These are phyloP conservation scores for Dendroctonus valens DNA, from an alignment of 1,140 invertebrate species.

Conservation along the genomic window DNA sequence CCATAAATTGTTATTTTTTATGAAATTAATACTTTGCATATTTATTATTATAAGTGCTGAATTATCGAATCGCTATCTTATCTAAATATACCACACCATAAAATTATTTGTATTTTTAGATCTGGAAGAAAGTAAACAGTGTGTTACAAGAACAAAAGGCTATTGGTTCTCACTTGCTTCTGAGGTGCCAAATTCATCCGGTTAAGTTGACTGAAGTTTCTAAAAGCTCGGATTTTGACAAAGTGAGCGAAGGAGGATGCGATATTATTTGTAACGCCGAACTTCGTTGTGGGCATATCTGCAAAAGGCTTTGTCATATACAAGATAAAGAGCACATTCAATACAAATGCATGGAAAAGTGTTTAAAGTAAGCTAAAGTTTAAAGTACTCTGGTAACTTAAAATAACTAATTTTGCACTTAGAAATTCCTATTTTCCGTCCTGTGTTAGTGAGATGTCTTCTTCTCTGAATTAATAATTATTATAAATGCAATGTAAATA, in stretches of 20 bases:
- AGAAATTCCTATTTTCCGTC: too few relatives aligned
- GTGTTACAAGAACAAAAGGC: conserved; percentile 36
- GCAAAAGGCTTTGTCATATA: conserved; percentile 56
- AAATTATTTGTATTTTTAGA: conserved; percentile 7
- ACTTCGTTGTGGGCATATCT: conserved; percentile 57
- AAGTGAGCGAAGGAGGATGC: conserved; percentile 56
- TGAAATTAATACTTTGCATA: too few relatives aligned
- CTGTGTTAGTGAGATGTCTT: too few relatives aligned
- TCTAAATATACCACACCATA: too few relatives aligned
- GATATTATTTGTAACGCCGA: conserved; percentile 48
- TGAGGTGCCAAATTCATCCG: conserved; percentile 56
- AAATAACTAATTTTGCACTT: too few relatives aligned
- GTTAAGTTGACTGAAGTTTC: conserved; percentile 44
- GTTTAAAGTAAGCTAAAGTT: conserved; percentile 42
- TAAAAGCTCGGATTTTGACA: conserved; percentile 50
- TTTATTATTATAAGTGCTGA: too few relatives aligned
- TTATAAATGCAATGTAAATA: too few relatives aligned
- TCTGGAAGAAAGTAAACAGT: conserved; percentile 18
- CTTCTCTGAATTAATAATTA: too few relatives aligned
- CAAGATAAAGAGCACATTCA: conserved; percentile 52
- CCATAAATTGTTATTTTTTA: too few relatives aligned
- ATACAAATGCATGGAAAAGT: conserved; percentile 50
- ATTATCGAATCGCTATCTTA: too few relatives aligned
- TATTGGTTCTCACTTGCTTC: conserved; percentile 50
- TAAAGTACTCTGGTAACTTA: not conserved